Evolutionary conservation across 2,797 vertebrate genomes (phyloP).

Genomic region (Huso huso): DNA sequence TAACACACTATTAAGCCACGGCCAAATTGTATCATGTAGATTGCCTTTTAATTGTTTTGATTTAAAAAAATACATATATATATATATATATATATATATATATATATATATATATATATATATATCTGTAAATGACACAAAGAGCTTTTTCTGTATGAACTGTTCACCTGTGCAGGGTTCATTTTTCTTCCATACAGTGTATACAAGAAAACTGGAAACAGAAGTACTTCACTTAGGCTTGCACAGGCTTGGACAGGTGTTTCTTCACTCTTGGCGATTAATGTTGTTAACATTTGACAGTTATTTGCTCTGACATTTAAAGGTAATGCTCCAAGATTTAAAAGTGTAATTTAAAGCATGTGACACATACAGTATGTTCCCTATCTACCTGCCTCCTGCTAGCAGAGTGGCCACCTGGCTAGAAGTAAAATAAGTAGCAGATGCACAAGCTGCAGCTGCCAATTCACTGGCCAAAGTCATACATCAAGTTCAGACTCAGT

Average conservation of each 20-base stretch:
- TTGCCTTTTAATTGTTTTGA: too few species aligned
- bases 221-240: too few species aligned
- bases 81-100: slow-evolving; percentile 1
- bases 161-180: too few species aligned
- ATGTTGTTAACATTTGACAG: neutral
- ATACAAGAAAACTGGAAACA: too few species aligned
- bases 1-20: too few species aligned
- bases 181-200: too few species aligned
- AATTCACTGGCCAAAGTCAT: too few species aligned
- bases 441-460: neutral
- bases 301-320: slow-evolving; percentile 1
- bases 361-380: neutral
- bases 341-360: neutral
- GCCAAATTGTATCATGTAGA: too few species aligned
- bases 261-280: neutral
- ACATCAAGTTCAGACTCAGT: too few species aligned
- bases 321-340: neutral
- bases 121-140: neutral
- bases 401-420: neutral
- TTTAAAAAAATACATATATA: neutral
- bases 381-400: too few species aligned
- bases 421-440: neutral
- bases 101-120: neutral
- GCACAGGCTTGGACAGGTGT: neutral
- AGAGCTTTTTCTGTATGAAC: too few species aligned